Evolutionary conservation across 1,140 invertebrate species (phyloP), one percentile per base, ranked within the genome.

Genomic region (Musca domestica): DNA sequence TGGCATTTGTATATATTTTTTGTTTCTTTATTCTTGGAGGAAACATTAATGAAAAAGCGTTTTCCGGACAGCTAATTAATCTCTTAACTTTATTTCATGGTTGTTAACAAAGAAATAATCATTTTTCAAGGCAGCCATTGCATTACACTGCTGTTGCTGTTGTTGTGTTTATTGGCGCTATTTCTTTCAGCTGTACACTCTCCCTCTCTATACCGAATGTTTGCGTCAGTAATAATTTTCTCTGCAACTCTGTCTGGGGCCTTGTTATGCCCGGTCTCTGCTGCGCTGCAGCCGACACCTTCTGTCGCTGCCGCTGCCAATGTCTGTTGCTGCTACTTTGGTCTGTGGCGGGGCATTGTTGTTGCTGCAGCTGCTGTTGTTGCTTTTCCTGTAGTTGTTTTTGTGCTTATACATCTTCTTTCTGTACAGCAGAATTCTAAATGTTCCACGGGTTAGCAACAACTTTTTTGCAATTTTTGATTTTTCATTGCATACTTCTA

Each of bases 391-490:
- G 17, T 34, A 34, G 23, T 54, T 66, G 14, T 56, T 41, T 46
- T 61, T 51, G 17, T 63, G 23, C 56, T 51, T 41, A 14, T 46
- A 63, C 23, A 48, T 46, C 66, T 41, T 41, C 34, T 41, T 41
- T 41, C 34, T 41, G 34, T 27, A 61, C 66, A 68, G 47, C 67
- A 68, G 61, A 68, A 58, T 63, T 68, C 67, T 68, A 48, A 58
- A 22, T 63, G 58, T 68, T 68, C 67, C 51, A 51, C 49, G 58
- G 58, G 66, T 48, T 64, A 64, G 63, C 63, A 64, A 64, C 63
- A 64, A 64, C 63, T 68, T 58, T 46, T 64, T 61, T 61, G 56
- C 56, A 61, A 61, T 61, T 61, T 61, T 61, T 61, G 56, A 61
- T 61, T 61, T 61, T 61, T 61, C 56, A 61, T 61, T 61, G 56